Evolutionary conservation across 1,140 invertebrate species (phyloP).

Genomic region (Orussus abietinus): DNA sequence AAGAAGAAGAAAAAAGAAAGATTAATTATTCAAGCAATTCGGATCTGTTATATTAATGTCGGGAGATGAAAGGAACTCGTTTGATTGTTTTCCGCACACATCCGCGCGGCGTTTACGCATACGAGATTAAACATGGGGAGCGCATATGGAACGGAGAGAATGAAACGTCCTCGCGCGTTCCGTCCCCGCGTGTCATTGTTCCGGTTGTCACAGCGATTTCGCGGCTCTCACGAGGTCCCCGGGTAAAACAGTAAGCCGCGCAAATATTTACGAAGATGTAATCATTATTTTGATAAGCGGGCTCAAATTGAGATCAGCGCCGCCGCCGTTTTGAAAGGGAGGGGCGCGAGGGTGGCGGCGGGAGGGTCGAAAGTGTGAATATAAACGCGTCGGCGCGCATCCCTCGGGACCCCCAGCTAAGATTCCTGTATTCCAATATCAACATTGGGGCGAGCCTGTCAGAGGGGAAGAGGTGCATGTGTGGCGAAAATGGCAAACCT

Average conservation of each 20-base stretch:
- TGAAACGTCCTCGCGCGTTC: too few relatives aligned
- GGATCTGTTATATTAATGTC: too few relatives aligned
- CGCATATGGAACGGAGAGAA: too few relatives aligned
- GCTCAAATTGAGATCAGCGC: conserved; percentile 33
- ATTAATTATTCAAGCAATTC: too few relatives aligned
- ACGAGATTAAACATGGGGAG: too few relatives aligned
- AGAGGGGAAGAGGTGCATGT: conserved; percentile 7
- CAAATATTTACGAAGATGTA: conserved; percentile 56
- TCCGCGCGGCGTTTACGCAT: too few relatives aligned
- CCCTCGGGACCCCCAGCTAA: conserved; percentile 31
- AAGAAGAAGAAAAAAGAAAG: too few relatives aligned
- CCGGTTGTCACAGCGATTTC: conserved; percentile 49
- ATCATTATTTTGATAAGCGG: conserved; percentile 53
- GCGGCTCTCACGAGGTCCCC: conserved; percentile 31
- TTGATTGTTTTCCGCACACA: too few relatives aligned
- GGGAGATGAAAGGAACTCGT: too few relatives aligned
- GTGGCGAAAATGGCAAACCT: too few relatives aligned
- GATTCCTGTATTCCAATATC: conserved; percentile 45
- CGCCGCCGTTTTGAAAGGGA: conserved; percentile 4
- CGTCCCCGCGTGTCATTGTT: conserved; percentile 21
- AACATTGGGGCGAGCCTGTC: conserved; percentile 31
- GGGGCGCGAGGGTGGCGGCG: conserved; percentile 13
- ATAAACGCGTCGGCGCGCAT: conserved; percentile 46
- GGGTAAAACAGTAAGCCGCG: conserved; percentile 26
- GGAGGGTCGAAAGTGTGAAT: conserved; percentile 43